Conservation (phyloP, 2,797 vertebrate species). For the Spondyliosoma cantharus region DNA sequence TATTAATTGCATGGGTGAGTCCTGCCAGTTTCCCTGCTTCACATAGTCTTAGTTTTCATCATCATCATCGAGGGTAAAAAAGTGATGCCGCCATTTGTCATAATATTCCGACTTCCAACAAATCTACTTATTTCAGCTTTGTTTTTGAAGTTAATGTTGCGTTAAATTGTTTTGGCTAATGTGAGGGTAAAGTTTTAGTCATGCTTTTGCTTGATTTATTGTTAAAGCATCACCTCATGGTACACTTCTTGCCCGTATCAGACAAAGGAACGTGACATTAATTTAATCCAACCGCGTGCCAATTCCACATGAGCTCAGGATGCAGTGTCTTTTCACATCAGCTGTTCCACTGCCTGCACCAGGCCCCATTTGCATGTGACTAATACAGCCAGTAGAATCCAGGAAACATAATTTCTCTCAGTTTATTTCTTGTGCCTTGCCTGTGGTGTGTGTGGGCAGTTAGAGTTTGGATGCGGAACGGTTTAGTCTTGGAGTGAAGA, state of each 20-base stretch:
- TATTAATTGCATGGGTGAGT: background rate
- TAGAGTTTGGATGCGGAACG: background rate
- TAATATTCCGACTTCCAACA: background rate
- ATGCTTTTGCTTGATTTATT: conserved; percentile 5
- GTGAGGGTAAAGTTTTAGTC: background rate
- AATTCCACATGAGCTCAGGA: conserved; percentile 4
- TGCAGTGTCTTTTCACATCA: background rate
- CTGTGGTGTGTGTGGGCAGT: conserved; percentile 14
- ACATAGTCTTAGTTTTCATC: background rate
- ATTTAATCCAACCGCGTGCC: background rate
- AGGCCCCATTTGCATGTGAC: background rate
- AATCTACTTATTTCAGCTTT: background rate
- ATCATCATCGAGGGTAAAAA: background rate
- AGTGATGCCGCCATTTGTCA: background rate
- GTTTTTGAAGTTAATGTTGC: conserved; percentile 3
- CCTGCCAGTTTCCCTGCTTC: background rate
- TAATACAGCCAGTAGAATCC: conserved; percentile 1
- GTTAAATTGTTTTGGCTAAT: conserved; percentile 13
- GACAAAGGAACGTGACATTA: background rate
- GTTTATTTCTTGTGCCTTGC: background rate
- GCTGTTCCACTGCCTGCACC: conserved; percentile 4
- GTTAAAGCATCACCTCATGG: background rate
- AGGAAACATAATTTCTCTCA: background rate
- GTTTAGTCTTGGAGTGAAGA: background rate
- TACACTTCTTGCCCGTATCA: background rate